Evolutionary conservation across 2,113 vertebrate species (phyloP).

Genomic region (Heterotis niloticus): DNA sequence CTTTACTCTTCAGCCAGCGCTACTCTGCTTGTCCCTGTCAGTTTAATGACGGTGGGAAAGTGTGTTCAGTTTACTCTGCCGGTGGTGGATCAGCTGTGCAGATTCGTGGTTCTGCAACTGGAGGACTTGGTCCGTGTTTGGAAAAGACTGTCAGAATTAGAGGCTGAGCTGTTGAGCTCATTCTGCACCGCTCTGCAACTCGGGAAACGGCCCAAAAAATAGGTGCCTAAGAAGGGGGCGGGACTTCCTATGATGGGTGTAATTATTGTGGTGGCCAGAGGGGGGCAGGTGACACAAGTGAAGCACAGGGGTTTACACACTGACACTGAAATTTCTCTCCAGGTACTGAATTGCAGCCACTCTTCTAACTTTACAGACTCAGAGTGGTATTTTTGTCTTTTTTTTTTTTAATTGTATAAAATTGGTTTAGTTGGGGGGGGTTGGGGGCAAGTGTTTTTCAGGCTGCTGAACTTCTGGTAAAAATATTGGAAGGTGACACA

Average conservation of each 20-base stretch:
- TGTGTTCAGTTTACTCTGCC: not conserved
- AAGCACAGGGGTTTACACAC: not conserved
- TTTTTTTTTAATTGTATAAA: not conserved
- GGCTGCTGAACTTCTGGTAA: not conserved
- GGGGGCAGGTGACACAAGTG: not conserved
- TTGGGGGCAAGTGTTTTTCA: not conserved
- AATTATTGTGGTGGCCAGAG: not conserved
- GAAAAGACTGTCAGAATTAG: not conserved
- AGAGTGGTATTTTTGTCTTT: slow-evolving; percentile 16
- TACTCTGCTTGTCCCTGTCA: not conserved
- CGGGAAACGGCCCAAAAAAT: not conserved
- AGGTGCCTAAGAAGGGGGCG: not conserved
- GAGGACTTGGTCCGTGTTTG: no score
- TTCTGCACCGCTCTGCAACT: no score
- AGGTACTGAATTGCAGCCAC: not conserved
- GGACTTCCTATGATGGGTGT: not conserved
- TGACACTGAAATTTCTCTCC: not conserved
- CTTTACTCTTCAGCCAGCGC: not conserved
- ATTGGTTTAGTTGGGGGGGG: not conserved
- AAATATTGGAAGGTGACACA: slow-evolving; percentile 7
- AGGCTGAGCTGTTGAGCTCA: not conserved
- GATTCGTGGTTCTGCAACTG: not conserved
- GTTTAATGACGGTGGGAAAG: not conserved
- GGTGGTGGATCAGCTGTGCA: not conserved
- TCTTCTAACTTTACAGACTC: slow-evolving; percentile 9